Conservation (phyloP, 2,113 vertebrate species). For the Callocephalon fimbriatum region DNA sequence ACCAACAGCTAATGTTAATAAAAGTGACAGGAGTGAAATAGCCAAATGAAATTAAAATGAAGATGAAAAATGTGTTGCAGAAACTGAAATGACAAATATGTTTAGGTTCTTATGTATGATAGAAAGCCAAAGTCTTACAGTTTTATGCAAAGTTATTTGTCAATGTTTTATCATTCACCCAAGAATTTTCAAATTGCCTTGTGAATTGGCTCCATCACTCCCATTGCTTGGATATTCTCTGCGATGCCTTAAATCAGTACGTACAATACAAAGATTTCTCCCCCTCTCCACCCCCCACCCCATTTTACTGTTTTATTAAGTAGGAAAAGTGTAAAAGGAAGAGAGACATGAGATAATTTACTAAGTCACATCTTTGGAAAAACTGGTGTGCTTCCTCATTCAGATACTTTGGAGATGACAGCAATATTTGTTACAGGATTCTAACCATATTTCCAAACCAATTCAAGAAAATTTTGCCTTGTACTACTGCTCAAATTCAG, state of each 20-base stretch:
- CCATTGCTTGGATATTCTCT: not conserved
- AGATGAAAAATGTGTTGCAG: not conserved
- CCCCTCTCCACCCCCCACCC: too few species aligned
- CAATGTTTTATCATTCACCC: not conserved
- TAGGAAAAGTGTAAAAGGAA: not conserved
- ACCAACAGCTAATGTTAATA: not conserved
- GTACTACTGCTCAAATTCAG: not conserved
- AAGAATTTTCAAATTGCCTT: not conserved
- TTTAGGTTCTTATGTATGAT: not conserved
- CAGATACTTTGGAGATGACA: not conserved
- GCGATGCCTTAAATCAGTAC: not conserved
- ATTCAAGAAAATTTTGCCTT: not conserved
- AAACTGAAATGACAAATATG: not conserved
- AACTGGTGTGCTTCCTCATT: not conserved
- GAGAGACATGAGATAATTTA: not conserved
- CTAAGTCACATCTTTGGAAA: not conserved
- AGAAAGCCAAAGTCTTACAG: not conserved
- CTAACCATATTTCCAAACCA: not conserved
- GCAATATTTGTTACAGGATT: not conserved
- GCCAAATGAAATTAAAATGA: not conserved
- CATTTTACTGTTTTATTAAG: not conserved
- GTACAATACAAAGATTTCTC: not conserved
- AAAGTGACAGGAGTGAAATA: not conserved
- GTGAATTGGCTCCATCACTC: not conserved
- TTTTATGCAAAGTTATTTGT: not conserved